Base-by-base conservation (phyloP, 2,888 invertebrate genomes). In the Cephonodes hylas region DNA sequence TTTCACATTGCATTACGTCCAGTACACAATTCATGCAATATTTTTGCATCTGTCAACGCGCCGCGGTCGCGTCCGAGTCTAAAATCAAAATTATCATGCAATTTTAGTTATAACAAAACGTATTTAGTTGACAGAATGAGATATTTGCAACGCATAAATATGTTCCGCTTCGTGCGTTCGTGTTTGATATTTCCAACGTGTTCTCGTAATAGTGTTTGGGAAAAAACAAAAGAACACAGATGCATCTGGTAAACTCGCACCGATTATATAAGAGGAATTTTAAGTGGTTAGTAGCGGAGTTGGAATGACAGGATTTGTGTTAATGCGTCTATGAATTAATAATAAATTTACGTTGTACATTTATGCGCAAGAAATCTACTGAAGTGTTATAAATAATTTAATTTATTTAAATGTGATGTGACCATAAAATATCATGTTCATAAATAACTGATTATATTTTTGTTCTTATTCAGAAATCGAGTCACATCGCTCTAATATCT, bases 41-140 rank as follows among this genome's bases (percentile, higher is more conserved):
- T 84, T 84, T 85, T 83, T 78, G 79, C 79, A 82, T 83, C 79
- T 82, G 85, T 88, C 88, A 87, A 80, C 86, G 79, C 73, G 76
- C 76, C 72, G 68, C 71, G 72, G 74, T 75, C 71, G 75, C 75
- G 46, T 58, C 61, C 63, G 72, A 80, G 84, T 79, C 84, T 86
- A 84, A 84, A 88, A 88, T 89, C 87, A 85, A 88, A 89, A 89
- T 88, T 84, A 88, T 86, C 85, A 85, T 84, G 88, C 85, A 85
- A 86, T 89, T 89, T 88, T 84, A 86, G 86, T 83, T 82, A 77
- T 82, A 84, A 85, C 85, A 74, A 84, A 88, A 85, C 81, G 84
- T 84, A 85, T 86, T 85, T 84, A 80, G 85, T 80, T 86, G 89
- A 89, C 89, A 88, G 86, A 78, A 83, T 88, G 87, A 89, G 76